Evolutionary conservation across 2,113 vertebrate genomes (phyloP).

Genomic region (Hyperoodon ampullatus): DNA sequence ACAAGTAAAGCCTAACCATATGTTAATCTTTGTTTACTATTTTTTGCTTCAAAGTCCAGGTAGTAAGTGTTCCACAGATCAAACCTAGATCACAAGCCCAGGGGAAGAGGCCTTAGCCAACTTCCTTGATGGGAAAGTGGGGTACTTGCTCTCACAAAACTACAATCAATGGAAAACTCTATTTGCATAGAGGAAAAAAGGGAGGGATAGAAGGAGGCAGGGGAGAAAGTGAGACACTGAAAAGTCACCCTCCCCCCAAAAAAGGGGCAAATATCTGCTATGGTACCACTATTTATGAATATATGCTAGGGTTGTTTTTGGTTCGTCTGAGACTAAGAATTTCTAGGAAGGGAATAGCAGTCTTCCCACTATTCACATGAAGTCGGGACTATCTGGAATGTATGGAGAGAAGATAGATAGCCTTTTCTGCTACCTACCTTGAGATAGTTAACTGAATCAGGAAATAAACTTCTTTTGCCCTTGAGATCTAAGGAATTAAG

Average conservation of each 20-base stretch:
- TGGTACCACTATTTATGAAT: background rate
- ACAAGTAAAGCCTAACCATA: background rate
- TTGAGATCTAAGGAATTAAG: background rate
- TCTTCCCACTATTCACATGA: background rate
- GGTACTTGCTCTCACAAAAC: background rate
- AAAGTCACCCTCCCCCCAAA: background rate
- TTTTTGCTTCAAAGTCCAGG: background rate
- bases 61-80: background rate
- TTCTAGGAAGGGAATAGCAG: background rate
- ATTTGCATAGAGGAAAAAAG: background rate
- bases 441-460: background rate
- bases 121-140: background rate
- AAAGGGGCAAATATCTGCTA: background rate
- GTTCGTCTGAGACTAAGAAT: background rate
- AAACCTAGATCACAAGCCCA: background rate
- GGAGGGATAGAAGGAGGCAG: too few species aligned
- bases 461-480: background rate
- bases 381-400: background rate
- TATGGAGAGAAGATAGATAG: background rate
- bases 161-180: background rate
- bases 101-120: background rate
- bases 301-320: background rate
- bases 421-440: background rate
- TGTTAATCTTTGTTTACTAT: background rate
- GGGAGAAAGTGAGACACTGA: too few species aligned